Evolutionary conservation across 2,888 invertebrate species (phyloP), one percentile per base, ranked within the genome.

Genomic region (Tinea semifulvella): DNA sequence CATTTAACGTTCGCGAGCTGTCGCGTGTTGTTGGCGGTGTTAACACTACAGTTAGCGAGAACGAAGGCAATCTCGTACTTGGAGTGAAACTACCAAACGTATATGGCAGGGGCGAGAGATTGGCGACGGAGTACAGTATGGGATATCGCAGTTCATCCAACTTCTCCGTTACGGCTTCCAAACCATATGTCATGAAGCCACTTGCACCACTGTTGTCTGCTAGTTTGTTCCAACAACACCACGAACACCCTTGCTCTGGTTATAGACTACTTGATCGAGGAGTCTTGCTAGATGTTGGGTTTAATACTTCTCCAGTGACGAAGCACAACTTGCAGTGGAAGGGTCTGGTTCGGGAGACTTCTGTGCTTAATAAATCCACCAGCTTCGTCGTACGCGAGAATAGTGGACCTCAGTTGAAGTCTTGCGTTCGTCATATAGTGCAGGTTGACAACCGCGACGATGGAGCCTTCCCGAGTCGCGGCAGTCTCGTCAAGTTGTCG

Each of bases 251-350:
- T 0, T 88, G 89, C 85, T 92, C 92, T 5, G 92, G 92, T 0
- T 97, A 91, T 71, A 88, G 88, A 52, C 85, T 91, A 56, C 77
- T 88, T 19, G 91, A 93, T 61, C 82, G 89, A 46, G 96, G 96
- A 0, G 50, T 91, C n/a, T 65, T 90, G 20, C 57, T 92, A 1
- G 94, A 95, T 63, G 75, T 94, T 28, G 88, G 88, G 17, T 88
- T 91, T 53, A 82, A 85, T 59, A 85, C 88, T 0, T 86, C 86
- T 2, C 68, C 84, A 5, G 58, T 75, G 89, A 82, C 93, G 1
- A 88, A 86, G 48, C 96, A 98, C 68, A 91, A 88, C 56, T 59
- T 98, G 44, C 92, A 94, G 59, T 96, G 94, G 86, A 96, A 96
- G 70, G 92, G 89, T 0, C 79, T 89, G 2, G 90, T 94, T 64